Conservation (phyloP, 2,888 invertebrate genomes). For the Polymixis lichenea region DNA sequence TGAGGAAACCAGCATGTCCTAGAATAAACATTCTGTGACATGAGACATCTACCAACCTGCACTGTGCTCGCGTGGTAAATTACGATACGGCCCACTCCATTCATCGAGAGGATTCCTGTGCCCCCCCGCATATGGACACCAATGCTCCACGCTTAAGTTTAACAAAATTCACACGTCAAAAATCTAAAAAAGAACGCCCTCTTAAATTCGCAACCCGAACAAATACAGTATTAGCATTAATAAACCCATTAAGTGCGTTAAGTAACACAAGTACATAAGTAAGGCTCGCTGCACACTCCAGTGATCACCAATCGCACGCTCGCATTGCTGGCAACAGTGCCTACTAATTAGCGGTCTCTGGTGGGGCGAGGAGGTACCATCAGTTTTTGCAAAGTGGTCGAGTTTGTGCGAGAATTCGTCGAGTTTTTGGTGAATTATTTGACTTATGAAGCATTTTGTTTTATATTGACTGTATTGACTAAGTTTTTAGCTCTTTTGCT, state of each 20-base stretch:
- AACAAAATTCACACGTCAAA: not conserved
- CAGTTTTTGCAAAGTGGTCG: constrained; percentile 67
- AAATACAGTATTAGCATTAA: constrained; percentile 56
- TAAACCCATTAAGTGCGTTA: constrained; percentile 49
- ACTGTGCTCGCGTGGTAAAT: no score
- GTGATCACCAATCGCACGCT: constrained; percentile 84
- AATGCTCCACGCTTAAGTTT: no score
- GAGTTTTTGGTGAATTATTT: constrained; percentile 19
- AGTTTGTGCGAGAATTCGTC: constrained; percentile 27
- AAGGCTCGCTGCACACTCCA: constrained; percentile 71
- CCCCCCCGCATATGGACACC: no score
- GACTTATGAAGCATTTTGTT: not conserved
- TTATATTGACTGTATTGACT: not conserved
- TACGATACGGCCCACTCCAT: no score
- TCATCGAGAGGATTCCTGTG: no score
- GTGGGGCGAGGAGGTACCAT: constrained; percentile 79
- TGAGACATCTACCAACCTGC: no score
- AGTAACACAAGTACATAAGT: constrained; percentile 58
- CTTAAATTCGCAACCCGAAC: constrained; percentile 26
- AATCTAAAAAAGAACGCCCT: not conserved
- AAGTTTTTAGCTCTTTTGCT: not conserved
- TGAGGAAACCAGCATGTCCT: no score
- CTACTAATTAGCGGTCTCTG: constrained; percentile 81
- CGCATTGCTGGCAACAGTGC: constrained; percentile 71
- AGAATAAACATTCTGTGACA: no score